phyloP scores from a whole-genome alignment of 1,140 invertebrate species.

The Ganaspis sp. region DNA sequence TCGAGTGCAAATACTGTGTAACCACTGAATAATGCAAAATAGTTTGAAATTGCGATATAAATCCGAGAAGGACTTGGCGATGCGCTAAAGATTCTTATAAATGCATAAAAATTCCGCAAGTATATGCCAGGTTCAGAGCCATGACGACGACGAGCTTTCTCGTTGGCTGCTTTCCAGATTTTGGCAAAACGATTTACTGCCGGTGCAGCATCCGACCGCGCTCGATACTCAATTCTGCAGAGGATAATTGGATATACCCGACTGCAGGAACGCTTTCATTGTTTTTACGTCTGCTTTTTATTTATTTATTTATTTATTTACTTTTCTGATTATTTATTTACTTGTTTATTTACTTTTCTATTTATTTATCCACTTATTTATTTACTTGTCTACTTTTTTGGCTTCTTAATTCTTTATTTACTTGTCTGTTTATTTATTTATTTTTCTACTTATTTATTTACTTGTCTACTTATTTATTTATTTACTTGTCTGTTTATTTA shows the following conservation, averaged over 20 bases:
- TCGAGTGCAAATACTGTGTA: background rate
- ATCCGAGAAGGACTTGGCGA: slow-evolving; percentile 48
- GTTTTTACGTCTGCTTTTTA: background rate
- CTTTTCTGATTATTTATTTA: background rate
- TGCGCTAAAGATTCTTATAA: slow-evolving; percentile 52
- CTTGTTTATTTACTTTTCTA: no score
- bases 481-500: no score
- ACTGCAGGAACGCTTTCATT: slow-evolving; percentile 41
- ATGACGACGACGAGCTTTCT: slow-evolving; percentile 47
- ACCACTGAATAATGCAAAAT: background rate
- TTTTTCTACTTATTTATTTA: no score
- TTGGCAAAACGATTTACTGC: slow-evolving; percentile 44
- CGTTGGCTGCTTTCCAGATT: slow-evolving; percentile 57
- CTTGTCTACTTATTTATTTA: no score
- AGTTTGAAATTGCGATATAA: slow-evolving; percentile 43
- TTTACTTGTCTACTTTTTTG: no score
- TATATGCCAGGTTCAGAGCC: slow-evolving; percentile 46
- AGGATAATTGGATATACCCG: slow-evolving; percentile 57
- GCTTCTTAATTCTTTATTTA: no score
- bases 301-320: slow-evolving; percentile 23
- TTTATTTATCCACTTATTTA: no score
- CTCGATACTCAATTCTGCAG: slow-evolving; percentile 55
- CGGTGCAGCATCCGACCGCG: slow-evolving; percentile 6
- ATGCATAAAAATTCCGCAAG: slow-evolving; percentile 60
- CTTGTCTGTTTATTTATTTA: no score